Conservation (phyloP, 2,888 invertebrate genomes). For the Rhamphomyia laevipes region DNA sequence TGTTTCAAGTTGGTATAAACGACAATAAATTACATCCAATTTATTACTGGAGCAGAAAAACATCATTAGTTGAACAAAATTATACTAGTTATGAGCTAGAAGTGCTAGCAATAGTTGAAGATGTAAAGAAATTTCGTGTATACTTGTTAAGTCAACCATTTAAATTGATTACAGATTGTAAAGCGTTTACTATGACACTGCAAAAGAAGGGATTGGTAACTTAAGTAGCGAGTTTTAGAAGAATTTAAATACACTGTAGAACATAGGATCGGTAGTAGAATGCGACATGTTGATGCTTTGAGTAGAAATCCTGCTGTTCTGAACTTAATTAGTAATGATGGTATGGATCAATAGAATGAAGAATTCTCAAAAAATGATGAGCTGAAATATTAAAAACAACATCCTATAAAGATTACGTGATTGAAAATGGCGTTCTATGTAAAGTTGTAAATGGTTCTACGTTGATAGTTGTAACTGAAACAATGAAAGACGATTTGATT, state of each 20-base stretch:
- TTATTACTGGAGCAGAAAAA: slow-evolving; percentile 1
- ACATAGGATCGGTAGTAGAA: slow-evolving; percentile 14
- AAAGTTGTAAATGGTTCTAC: not conserved
- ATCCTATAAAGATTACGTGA: not conserved
- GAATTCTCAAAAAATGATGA: slow-evolving; percentile 7
- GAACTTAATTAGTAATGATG: too few species aligned
- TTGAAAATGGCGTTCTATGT: not conserved
- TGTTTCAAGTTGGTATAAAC: too few species aligned
- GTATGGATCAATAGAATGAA: not conserved
- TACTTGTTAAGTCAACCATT: slow-evolving; percentile 17
- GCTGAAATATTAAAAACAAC: not conserved
- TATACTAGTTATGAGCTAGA: slow-evolving; percentile 22
- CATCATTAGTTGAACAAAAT: slow-evolving; percentile 14
- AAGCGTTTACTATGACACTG: slow-evolving; percentile 8
- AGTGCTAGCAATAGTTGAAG: slow-evolving; percentile 4
- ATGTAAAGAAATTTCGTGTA: slow-evolving; percentile 17
- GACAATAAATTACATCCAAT: not conserved
- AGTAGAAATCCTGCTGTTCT: slow-evolving; percentile 14
- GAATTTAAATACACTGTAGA: slow-evolving; percentile 16
- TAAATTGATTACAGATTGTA: slow-evolving; percentile 14
- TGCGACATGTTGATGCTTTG: slow-evolving; percentile 17
- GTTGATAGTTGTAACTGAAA: slow-evolving; percentile 15
- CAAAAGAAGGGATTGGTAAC: slow-evolving; percentile 13
- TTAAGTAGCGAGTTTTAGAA: slow-evolving; percentile 15
- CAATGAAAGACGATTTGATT: slow-evolving; percentile 12